These are phyloP conservation scores for Passer domesticus DNA, from an alignment of 2,113 vertebrate species.

Conservation along the genomic window DNA sequence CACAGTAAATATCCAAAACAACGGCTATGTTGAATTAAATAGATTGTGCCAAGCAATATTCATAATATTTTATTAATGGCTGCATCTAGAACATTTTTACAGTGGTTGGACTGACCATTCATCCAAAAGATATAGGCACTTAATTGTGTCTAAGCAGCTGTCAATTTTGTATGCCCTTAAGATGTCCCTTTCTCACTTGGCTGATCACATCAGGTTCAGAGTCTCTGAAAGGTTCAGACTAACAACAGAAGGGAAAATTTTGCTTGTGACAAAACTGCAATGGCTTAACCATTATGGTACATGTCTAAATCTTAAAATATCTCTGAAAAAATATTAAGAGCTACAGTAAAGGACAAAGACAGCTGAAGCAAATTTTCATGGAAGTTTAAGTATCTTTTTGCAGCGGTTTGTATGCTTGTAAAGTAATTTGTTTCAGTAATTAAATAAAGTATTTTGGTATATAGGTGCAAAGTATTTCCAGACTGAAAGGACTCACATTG, in stretches of 20 bases:
- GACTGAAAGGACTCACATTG: not conserved
- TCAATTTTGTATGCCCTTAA: constrained; percentile 40
- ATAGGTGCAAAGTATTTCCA: not conserved
- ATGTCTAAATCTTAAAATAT: not conserved
- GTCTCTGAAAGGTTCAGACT: not conserved
- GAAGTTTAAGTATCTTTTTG: not conserved
- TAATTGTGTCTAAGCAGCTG: constrained; percentile 60
- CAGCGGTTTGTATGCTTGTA: not conserved
- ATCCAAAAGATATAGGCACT: constrained; percentile 19
- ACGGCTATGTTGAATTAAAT: not conserved
- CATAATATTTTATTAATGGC: constrained; percentile 32
- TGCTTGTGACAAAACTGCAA: not conserved
- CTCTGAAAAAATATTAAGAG: not conserved
- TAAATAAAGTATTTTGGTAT: not conserved
- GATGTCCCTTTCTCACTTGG: constrained; percentile 25
- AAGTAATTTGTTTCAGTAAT: not conserved
- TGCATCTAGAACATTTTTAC: constrained; percentile 8
- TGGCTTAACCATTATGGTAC: not conserved
- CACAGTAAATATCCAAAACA: not conserved
- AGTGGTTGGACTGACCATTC: constrained; percentile 28
- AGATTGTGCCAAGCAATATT: not conserved
- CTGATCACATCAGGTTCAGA: not conserved
- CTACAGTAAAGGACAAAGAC: not conserved
- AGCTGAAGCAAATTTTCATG: not conserved
- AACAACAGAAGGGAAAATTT: constrained; percentile 21